A percentile compares a stretch with the other conserved stretches of the same genome.
Evolutionary conservation across 1,140 invertebrate genomes (phyloP).

Genomic region (Nasonia giraulti): DNA sequence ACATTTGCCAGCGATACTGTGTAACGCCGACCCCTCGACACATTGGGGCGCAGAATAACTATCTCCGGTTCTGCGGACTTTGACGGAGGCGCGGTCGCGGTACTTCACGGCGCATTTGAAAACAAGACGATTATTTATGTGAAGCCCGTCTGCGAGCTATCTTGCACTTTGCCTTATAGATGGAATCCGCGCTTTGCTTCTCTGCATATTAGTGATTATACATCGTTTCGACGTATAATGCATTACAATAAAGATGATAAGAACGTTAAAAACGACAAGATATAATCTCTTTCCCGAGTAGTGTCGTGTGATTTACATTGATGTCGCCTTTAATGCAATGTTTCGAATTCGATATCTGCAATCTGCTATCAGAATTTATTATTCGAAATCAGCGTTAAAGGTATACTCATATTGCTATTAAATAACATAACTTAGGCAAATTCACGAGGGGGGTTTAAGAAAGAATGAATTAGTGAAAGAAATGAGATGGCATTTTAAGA

Average conservation of each 20-base stretch:
- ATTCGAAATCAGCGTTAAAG: background rate
- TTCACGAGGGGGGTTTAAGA: background rate
- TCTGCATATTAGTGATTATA: background rate
- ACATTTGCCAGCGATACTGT: no score
- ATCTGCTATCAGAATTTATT: background rate
- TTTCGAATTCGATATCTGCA: background rate
- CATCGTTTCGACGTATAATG: background rate
- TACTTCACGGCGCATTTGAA: background rate
- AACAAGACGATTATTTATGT: background rate
- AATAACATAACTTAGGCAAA: background rate
- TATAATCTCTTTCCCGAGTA: no score
- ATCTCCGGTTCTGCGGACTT: background rate
- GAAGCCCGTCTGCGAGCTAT: background rate
- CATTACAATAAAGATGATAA: no score
- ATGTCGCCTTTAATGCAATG: background rate
- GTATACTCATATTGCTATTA: background rate
- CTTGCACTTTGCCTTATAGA: background rate
- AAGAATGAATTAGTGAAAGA: background rate
- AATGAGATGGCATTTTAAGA: conserved; percentile 29
- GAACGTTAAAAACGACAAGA: no score
- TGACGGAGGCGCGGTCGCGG: conserved; percentile 11
- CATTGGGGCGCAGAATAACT: background rate
- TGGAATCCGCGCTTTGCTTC: no score
- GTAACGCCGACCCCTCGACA: background rate
- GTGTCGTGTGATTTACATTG: background rate